phyloP scores from a whole-genome alignment of 2,888 invertebrate species.

The Scaptomyza reducta region DNA sequence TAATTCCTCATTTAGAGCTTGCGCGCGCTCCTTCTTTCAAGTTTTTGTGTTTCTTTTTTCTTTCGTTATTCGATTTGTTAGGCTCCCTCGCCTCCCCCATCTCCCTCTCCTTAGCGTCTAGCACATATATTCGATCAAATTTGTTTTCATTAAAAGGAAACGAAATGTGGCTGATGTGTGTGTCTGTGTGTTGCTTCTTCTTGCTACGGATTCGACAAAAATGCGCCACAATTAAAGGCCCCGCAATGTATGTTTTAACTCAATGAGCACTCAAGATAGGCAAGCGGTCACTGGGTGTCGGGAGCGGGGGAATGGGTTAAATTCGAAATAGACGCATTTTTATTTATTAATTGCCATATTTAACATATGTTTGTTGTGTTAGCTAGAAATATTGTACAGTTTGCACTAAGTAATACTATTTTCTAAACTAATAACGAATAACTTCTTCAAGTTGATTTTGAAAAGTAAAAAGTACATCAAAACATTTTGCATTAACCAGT shows the following conservation, averaged over 20 bases:
- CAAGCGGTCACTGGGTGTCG: not conserved
- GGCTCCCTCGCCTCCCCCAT: not conserved
- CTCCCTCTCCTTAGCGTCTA: not conserved
- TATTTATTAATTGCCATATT: slow-evolving; percentile 73
- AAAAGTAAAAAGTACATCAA: too few relatives aligned
- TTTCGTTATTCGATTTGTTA: slow-evolving; percentile 53
- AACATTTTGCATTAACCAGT: not conserved
- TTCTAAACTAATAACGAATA: too few relatives aligned
- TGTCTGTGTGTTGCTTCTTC: slow-evolving; percentile 1
- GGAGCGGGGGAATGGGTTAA: not conserved
- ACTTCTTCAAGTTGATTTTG: too few relatives aligned
- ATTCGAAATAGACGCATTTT: slow-evolving; percentile 62
- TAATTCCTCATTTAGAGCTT: slow-evolving; percentile 44
- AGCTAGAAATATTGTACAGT: slow-evolving; percentile 33
- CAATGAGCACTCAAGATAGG: slow-evolving; percentile 51
- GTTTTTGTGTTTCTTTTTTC: slow-evolving; percentile 17
- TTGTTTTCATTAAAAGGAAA: slow-evolving; percentile 75
- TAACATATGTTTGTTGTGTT: slow-evolving; percentile 48
- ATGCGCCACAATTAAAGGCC: slow-evolving; percentile 63
- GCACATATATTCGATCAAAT: slow-evolving; percentile 51
- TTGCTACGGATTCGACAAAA: slow-evolving; percentile 47
- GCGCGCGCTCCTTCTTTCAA: slow-evolving; percentile 50
- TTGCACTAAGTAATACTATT: not conserved
- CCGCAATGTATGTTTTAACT: slow-evolving; percentile 73
- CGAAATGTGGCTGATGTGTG: slow-evolving; percentile 60